These are phyloP conservation scores for Drosophila lacteicornis DNA, from an alignment of 1,140 invertebrate genomes.

Conservation along the genomic window DNA sequence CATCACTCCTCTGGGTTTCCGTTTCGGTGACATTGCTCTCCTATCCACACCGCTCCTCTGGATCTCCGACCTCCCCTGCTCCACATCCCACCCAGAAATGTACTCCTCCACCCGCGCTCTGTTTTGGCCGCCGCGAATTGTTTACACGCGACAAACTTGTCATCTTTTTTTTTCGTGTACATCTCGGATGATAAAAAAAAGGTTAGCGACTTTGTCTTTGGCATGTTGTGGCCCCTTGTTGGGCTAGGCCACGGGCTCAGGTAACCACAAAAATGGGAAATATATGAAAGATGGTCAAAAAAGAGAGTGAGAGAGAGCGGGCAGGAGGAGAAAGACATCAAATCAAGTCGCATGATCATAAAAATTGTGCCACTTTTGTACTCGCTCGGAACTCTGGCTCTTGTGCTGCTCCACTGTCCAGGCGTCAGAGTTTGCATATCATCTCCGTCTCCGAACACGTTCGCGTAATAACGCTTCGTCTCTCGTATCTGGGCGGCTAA, in stretches of 20 bases:
- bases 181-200: conserved; percentile 63
- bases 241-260: conserved; percentile 70
- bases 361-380: conserved; percentile 59
- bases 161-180: conserved; percentile 65
- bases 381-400: conserved; percentile 1
- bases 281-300: conserved; percentile 18
- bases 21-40: conserved; percentile 60
- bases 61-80: neutral
- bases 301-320: neutral
- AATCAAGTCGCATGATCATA: conserved; percentile 60
- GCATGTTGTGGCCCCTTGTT: conserved; percentile 56
- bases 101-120: conserved; percentile 59
- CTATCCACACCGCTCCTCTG: conserved; percentile 10
- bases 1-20: conserved; percentile 66
- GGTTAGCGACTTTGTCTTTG: conserved; percentile 72
- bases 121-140: conserved; percentile 75
- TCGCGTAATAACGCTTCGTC: conserved; percentile 56
- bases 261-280: conserved; percentile 49
- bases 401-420: conserved; percentile 29
- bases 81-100: neutral
- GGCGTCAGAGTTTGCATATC: conserved; percentile 51
- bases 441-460: conserved; percentile 51
- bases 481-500: conserved; percentile 68
- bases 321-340: conserved; percentile 1
- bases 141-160: conserved; percentile 83